Evolutionary conservation across 2,797 vertebrate genomes (phyloP).

Genomic region (Pelobates cultripes): DNA sequence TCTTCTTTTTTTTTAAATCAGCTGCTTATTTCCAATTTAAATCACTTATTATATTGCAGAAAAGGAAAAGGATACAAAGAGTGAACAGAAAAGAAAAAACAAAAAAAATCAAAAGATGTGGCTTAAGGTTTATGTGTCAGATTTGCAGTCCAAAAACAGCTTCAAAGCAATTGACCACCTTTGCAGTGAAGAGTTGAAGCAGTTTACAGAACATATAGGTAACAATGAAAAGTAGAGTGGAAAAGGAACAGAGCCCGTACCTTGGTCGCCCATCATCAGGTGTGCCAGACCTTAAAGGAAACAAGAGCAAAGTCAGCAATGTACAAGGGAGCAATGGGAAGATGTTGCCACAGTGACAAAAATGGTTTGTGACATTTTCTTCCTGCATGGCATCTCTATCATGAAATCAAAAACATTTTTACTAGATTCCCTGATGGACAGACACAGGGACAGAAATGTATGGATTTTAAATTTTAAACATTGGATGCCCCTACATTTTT

Average conservation of each 20-base stretch:
- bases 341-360: slow-evolving; percentile 83
- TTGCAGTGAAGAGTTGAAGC: slow-evolving; percentile 80
- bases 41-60: slow-evolving; percentile 67
- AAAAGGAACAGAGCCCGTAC: slow-evolving; percentile 95
- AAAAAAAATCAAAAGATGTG: slow-evolving; percentile 63
- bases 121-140: slow-evolving; percentile 74
- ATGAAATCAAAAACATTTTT: slow-evolving; percentile 82
- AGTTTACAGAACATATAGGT: slow-evolving; percentile 71
- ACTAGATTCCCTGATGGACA: slow-evolving; percentile 81
- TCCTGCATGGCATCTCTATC: slow-evolving; percentile 75
- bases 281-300: slow-evolving; percentile 99
- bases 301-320: slow-evolving; percentile 99
- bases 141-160: slow-evolving; percentile 77
- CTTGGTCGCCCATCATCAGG: slow-evolving; percentile 99
- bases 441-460: slow-evolving; percentile 77
- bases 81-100: slow-evolving; percentile 66
- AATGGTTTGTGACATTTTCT: slow-evolving; percentile 79
- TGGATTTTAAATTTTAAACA: slow-evolving; percentile 65
- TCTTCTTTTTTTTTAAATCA: slow-evolving; percentile 55
- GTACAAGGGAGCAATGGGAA: slow-evolving; percentile 91
- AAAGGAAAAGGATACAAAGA: slow-evolving; percentile 63
- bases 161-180: slow-evolving; percentile 77
- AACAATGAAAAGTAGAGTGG: slow-evolving; percentile 85
- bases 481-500: slow-evolving; percentile 58
- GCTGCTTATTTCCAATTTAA: slow-evolving; percentile 65